Conservation (phyloP, 2,888 invertebrate genomes). For the Sycophila texana region DNA sequence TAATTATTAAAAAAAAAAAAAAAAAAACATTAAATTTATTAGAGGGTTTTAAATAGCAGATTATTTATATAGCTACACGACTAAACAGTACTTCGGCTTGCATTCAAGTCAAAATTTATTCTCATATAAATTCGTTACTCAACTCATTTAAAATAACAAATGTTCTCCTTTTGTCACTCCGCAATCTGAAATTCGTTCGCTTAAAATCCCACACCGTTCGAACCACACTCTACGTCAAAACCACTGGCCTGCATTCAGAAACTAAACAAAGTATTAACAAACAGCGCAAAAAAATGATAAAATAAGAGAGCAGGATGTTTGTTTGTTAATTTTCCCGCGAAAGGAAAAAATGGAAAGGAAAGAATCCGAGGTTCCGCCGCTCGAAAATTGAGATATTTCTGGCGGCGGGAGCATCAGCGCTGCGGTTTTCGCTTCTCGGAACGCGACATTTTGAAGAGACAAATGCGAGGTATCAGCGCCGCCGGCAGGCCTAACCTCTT, state of each 20-base stretch:
- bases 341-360: no score
- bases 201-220: no score
- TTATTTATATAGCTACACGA: no score
- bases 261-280: neutral
- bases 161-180: no score
- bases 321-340: neutral
- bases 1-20: no score
- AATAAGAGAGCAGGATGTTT: neutral
- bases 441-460: conserved; percentile 16
- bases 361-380: neutral
- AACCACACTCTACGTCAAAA: neutral
- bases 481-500: conserved; percentile 8
- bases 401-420: conserved; percentile 15
- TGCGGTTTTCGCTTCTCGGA: conserved; percentile 40
- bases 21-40: no score
- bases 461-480: conserved; percentile 8
- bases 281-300: neutral
- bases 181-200: no score
- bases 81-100: no score
- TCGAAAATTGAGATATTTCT: conserved; percentile 43
- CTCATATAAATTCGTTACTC: no score
- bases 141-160: no score
- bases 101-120: no score
- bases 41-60: no score
- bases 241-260: neutral